Conservation (phyloP, 2,888 invertebrate species). For the Lycophotia porphyrea region DNA sequence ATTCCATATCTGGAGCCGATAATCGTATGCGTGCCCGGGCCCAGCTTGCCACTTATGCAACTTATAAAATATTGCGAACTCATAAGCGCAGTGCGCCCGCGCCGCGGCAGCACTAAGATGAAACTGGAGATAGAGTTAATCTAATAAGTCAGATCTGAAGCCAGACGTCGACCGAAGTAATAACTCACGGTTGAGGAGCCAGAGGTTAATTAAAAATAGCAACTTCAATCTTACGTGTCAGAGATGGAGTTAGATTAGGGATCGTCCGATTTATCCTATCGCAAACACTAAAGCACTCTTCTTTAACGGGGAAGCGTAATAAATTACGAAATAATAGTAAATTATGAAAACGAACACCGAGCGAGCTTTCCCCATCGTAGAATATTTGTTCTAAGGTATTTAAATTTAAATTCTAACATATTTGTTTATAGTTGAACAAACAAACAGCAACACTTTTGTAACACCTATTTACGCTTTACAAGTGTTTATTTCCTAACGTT, state of each 20-base stretch:
- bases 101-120: slow-evolving; percentile 80
- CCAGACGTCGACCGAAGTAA: slow-evolving; percentile 86
- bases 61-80: slow-evolving; percentile 87
- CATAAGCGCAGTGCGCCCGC: slow-evolving; percentile 79
- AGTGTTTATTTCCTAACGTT: slow-evolving; percentile 75
- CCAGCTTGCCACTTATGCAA: slow-evolving; percentile 83
- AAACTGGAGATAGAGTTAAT: slow-evolving; percentile 88
- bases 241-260: slow-evolving; percentile 84
- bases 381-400: slow-evolving; percentile 25
- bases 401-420: slow-evolving; percentile 49
- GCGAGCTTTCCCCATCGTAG: slow-evolving; percentile 23
- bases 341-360: slow-evolving; percentile 37
- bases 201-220: slow-evolving; percentile 90
- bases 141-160: slow-evolving; percentile 90
- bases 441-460: slow-evolving; percentile 64
- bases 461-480: slow-evolving; percentile 69
- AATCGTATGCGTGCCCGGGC: slow-evolving; percentile 80
- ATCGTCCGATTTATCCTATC: slow-evolving; percentile 79
- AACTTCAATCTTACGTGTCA: slow-evolving; percentile 86
- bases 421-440: slow-evolving; percentile 64
- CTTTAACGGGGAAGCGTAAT: slow-evolving; percentile 62
- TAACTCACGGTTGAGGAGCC: slow-evolving; percentile 87
- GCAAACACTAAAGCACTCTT: slow-evolving; percentile 66
- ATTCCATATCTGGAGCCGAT: slow-evolving; percentile 81
- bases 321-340: slow-evolving; percentile 58